Base-by-base conservation (phyloP, 2,888 invertebrate genomes). In the Eilema depressum region DNA sequence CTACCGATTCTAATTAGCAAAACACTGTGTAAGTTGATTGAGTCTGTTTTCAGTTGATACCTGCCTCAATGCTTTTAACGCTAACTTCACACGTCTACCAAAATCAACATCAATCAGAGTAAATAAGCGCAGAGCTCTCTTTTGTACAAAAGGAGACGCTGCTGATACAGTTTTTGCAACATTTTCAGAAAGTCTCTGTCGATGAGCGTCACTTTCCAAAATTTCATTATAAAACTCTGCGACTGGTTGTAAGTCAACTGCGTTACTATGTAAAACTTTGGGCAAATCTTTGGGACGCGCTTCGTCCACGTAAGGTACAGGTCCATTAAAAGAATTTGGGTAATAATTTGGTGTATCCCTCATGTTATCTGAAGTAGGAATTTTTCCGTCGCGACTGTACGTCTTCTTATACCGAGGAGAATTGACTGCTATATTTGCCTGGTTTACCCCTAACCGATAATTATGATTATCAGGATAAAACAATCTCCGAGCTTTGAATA, bases 171-270 rank as follows among this genome's bases (percentile, higher is more conserved):
- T 23, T 23, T 14, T 5, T 56, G 65, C 65, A 23, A 65, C 28
- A 33, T 65, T 65, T 65, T 65, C 65, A 56, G 65, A 56, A 65
- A 65, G 17, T 23, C 65, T 56, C 30, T 65, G 65, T 65, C 65
- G 30, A 56, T 65, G 65, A 23, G 65, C 56, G 23, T 65, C 65
- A 30, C 30, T 65, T 65, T 65, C 65, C 8, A 65, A 5, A 56
- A 65, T 65, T 56, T 65, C 65, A 8, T 65, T 65, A 53, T 65
- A 65, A 56, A 56, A 65, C 17, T 65, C 65, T 11, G 65, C 53
- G 2, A 56, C 30, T 26, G 65, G 56, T 65, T 65, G 56, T 53
- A 65, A 53, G 23, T 65, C 65, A 14, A 65, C 17, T 11, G 65
- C 56, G 17, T 65, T 65, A 23, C 56, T 65, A 12, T 65, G 56